Percentiles rank a stretch among this genome's conserved stretches.
These are phyloP conservation scores for Ceyx erithaca DNA, from an alignment of 2,797 vertebrate genomes.

Conservation along the genomic window DNA sequence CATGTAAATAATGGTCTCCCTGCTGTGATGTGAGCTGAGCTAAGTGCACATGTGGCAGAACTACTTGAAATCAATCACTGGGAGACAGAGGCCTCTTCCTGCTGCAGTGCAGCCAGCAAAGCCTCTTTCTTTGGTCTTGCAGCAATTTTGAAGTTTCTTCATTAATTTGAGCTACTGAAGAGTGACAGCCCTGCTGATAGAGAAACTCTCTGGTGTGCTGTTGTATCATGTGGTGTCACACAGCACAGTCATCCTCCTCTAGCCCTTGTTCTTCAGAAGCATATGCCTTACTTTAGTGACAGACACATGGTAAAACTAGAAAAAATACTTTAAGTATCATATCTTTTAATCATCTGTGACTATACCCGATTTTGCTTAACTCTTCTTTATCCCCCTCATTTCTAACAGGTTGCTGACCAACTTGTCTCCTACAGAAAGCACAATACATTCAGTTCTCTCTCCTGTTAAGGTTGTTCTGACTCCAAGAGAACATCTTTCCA, in stretches of 20 bases:
- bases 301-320: background rate
- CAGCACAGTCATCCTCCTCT: background rate
- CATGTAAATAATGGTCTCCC: background rate
- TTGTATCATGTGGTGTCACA: background rate
- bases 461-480: background rate
- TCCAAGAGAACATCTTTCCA: background rate
- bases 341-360: background rate
- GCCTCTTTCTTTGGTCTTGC: background rate
- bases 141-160: background rate
- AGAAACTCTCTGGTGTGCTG: background rate
- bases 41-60: background rate
- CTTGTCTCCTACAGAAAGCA: background rate
- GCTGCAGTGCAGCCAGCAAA: background rate
- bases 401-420: background rate
- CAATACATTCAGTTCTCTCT: background rate
- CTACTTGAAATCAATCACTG: background rate
- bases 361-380: background rate
- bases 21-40: background rate
- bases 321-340: background rate
- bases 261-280: background rate
- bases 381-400: background rate
- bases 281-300: background rate
- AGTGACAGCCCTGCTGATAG: background rate
- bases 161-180: conserved; percentile 30
- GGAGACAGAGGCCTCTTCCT: background rate